Percentiles rank a stretch among this genome's conserved stretches.
Conservation (phyloP, 2,113 vertebrate genomes). For the Esox niger region DNA sequence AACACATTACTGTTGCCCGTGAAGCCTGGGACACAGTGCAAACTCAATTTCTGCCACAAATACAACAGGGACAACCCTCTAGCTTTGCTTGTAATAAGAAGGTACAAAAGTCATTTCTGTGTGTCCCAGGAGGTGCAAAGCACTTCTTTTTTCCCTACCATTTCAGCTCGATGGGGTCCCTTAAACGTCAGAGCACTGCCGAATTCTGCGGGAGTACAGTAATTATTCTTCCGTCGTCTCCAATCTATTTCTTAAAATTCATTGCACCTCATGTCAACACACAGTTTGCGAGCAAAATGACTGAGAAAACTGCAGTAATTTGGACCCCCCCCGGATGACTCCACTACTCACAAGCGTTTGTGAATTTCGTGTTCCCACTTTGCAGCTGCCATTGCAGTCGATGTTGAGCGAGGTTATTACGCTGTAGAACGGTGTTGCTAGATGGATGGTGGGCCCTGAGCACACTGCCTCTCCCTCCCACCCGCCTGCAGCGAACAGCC, state of each 20-base stretch:
- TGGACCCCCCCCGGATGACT: neutral
- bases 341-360: neutral
- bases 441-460: too few relatives aligned
- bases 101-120: conserved; percentile 31
- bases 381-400: neutral
- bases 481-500: neutral
- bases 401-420: neutral
- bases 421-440: neutral
- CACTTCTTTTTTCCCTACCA: conserved; percentile 28
- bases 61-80: conserved; percentile 8
- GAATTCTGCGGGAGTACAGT: conserved; percentile 20
- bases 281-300: conserved; percentile 3
- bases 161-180: conserved; percentile 27
- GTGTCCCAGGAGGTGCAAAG: conserved; percentile 21
- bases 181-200: conserved; percentile 13
- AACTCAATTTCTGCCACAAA: conserved; percentile 11
- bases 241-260: conserved; percentile 2
- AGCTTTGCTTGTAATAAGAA: conserved; percentile 28
- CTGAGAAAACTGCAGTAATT: neutral
- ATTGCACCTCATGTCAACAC: conserved; percentile 8
- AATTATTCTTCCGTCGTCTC: conserved; percentile 22
- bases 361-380: neutral
- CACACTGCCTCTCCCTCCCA: too few relatives aligned
- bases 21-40: neutral
- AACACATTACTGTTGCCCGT: conserved; percentile 16